These are phyloP conservation scores for Brenthis hecate DNA, from an alignment of 2,888 invertebrate genomes.

Conservation along the genomic window DNA sequence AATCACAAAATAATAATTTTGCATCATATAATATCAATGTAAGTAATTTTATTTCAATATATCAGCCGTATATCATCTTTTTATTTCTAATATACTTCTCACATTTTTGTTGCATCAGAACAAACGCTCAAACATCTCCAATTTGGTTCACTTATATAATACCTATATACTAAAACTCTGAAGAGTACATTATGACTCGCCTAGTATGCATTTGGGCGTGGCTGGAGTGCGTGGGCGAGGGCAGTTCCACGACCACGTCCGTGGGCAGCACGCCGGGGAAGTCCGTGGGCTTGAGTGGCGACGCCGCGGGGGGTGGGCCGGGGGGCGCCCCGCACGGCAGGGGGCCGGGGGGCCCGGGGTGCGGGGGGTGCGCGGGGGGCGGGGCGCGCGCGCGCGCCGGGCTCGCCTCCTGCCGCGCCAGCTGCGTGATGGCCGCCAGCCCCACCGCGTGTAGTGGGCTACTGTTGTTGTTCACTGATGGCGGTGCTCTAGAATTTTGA, in stretches of 20 bases:
- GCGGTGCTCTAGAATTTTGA: slow-evolving; percentile 52
- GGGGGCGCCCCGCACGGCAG: slow-evolving; percentile 60
- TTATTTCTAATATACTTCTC: no score
- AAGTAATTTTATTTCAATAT: no score
- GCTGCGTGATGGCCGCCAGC: slow-evolving; percentile 89
- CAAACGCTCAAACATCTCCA: no score
- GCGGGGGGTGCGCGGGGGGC: neutral
- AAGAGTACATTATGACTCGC: slow-evolving; percentile 40
- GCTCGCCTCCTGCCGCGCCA: slow-evolving; percentile 83
- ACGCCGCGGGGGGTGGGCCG: slow-evolving; percentile 42
- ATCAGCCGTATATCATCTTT: no score
- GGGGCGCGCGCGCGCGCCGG: slow-evolving; percentile 72
- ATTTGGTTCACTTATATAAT: no score
- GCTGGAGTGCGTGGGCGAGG: slow-evolving; percentile 62
- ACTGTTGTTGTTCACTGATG: slow-evolving; percentile 82
- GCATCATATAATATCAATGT: no score
- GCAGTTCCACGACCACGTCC: slow-evolving; percentile 75
- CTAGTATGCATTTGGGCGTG: slow-evolving; percentile 49
- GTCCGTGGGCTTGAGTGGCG: slow-evolving; percentile 50
- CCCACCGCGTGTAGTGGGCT: slow-evolving; percentile 87
- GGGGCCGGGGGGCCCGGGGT: slow-evolving; percentile 59
- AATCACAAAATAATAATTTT: no score
- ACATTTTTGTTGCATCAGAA: no score
- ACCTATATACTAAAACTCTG: no score
- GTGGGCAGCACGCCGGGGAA: slow-evolving; percentile 79